phyloP scores from a whole-genome alignment of 2,888 invertebrate genomes.

The Eristalinus sepulchralis region DNA sequence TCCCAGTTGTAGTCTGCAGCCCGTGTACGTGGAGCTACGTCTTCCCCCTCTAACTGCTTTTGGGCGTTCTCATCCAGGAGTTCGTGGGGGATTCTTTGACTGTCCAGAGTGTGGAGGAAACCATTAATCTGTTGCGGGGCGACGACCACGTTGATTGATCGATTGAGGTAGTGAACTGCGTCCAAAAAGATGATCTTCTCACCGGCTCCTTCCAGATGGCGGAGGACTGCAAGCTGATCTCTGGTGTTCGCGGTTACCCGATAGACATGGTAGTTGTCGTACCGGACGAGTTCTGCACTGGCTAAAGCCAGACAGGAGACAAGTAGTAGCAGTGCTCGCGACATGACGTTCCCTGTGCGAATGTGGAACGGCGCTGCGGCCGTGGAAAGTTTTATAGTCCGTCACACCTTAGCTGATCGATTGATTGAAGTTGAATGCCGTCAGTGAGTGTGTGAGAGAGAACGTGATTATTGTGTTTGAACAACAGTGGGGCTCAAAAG shows the following conservation, averaged over 20 bases:
- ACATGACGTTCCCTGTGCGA: constrained; percentile 32
- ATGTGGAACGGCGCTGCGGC: not conserved
- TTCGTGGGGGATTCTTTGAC: constrained; percentile 81
- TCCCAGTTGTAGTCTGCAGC: constrained; percentile 75
- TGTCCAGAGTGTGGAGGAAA: constrained; percentile 55
- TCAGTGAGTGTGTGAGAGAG: not conserved
- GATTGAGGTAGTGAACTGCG: constrained; percentile 78
- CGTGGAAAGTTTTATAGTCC: constrained; percentile 7
- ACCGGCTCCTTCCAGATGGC: constrained; percentile 77
- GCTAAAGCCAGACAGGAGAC: constrained; percentile 42
- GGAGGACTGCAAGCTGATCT: constrained; percentile 81
- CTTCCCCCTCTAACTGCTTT: constrained; percentile 73
- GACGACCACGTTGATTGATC: constrained; percentile 81
- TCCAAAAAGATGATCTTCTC: constrained; percentile 81
- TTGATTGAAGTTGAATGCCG: not conserved
- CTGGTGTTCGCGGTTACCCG: constrained; percentile 82
- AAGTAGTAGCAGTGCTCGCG: constrained; percentile 35
- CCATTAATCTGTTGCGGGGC: constrained; percentile 69
- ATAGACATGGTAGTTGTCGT: constrained; percentile 83
- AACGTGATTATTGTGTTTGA: not conserved
- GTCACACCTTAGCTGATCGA: not conserved
- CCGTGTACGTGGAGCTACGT: not conserved
- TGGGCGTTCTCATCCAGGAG: constrained; percentile 79
- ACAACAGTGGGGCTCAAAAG: constrained; percentile 1
- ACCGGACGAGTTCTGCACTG: constrained; percentile 74